Conservation (phyloP, 2,888 invertebrate species). For the Ormyrus pomaceus region DNA sequence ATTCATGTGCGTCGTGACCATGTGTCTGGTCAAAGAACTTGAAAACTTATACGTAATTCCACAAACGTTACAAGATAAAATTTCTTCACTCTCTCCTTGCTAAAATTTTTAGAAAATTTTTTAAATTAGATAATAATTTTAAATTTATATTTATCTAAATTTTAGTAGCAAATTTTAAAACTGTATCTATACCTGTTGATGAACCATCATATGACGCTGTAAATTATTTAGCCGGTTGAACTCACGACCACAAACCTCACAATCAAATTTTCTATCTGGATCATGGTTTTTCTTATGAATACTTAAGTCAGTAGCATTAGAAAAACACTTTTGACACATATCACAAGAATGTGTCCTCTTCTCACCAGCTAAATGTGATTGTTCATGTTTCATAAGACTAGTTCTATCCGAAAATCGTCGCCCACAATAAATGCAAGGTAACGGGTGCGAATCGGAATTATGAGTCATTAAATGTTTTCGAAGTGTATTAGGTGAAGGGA, state of each 20-base stretch:
- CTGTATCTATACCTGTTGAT: constrained; percentile 69
- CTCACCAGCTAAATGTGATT: constrained; percentile 74
- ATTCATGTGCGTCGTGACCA: constrained; percentile 79
- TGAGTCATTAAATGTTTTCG: constrained; percentile 75
- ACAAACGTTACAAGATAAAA: constrained; percentile 75
- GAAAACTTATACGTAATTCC: constrained; percentile 78
- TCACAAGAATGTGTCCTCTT: constrained; percentile 75
- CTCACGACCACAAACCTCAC: constrained; percentile 74
- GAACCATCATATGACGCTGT: constrained; percentile 75
- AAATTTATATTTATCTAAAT: background rate
- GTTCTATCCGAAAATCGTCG: constrained; percentile 74
- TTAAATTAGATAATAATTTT: constrained; percentile 9
- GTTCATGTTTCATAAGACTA: constrained; percentile 74
- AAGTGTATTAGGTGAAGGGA: constrained; percentile 73
- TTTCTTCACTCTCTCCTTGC: constrained; percentile 71
- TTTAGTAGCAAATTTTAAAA: constrained; percentile 3
- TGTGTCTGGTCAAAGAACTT: constrained; percentile 80
- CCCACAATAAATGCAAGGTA: constrained; percentile 75
- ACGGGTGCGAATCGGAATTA: constrained; percentile 73
- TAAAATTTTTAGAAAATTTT: constrained; percentile 42
- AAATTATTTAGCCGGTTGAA: constrained; percentile 75
- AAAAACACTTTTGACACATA: constrained; percentile 78
- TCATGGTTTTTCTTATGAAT: constrained; percentile 75
- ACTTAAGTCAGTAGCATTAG: constrained; percentile 76
- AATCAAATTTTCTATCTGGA: constrained; percentile 74